Conservation (phyloP, 2,888 invertebrate genomes). For the Polydesmus complanatus region DNA sequence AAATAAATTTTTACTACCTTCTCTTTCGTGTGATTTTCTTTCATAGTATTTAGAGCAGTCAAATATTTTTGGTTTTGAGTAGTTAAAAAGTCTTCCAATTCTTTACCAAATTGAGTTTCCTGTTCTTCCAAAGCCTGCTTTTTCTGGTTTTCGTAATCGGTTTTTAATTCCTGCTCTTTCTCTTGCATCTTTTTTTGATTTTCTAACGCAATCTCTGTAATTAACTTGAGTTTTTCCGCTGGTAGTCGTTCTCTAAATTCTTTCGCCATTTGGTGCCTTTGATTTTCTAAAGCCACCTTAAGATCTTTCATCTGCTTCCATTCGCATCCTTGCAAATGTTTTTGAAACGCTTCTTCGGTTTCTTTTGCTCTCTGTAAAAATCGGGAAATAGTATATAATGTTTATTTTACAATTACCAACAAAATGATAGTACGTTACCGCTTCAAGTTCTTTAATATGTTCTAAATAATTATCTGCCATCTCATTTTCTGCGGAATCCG, state of each 20-base stretch:
- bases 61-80: conserved; percentile 8
- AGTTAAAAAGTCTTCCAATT: conserved; percentile 1
- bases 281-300: background rate
- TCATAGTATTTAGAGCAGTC: conserved; percentile 2
- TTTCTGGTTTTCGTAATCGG: conserved; percentile 6
- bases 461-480: conserved; percentile 11
- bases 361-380: background rate
- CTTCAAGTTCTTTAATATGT: conserved; percentile 10
- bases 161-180: background rate
- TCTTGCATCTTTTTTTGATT: conserved; percentile 4
- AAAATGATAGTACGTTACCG: background rate
- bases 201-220: background rate
- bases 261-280: background rate
- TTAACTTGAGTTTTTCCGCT: background rate
- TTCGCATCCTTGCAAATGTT: background rate
- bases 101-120: background rate
- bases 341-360: background rate
- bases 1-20: conserved; percentile 1
- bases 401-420: background rate
- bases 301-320: background rate
- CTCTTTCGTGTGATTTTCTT: conserved; percentile 10
- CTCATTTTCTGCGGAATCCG: background rate
- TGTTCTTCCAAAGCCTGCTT: background rate
- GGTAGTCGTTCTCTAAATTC: background rate
- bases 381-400: background rate